Base-by-base conservation (phyloP, 2,797 vertebrate species). In the Brotula barbata region DNA sequence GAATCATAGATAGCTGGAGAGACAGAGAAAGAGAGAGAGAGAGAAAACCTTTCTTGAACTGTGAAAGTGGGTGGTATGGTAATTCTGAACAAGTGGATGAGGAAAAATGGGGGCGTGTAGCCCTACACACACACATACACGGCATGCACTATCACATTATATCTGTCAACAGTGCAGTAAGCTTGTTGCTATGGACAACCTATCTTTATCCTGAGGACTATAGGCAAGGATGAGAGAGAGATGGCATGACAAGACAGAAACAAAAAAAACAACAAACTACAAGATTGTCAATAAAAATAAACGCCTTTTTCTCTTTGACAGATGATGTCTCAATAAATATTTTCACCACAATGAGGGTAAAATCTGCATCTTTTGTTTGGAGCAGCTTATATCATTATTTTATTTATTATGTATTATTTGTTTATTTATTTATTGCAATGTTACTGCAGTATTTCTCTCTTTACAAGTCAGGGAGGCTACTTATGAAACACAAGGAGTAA, bases 161-260 rank as follows among this genome's bases (percentile, higher is more conserved):
- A 82, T 80, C 64, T 68, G 66, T 78, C 53, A 68, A 58, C 44
- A 70, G 46, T 49, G 33, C 42, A 77, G 51, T 20, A 13, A 68
- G 61, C 64, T 68, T 75, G 84, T 89, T 90, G 86, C 84, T 78
- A 89, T 66, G 82, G 86, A 78, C 73, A 81, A 73, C 73, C 58
- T 71, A 39, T 47, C 52, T 76, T 73, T 67, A 74, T 58, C 17
- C n/a, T 2, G 13, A 53, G 39, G 60, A 43, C 23, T 47, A 55
- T 14, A 43, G n/a, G 53, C 44, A 51, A 50, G 57, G 64, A 25
- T 34, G 42, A 37, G 39, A 23, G 33, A 61, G 14, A 41, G 17
- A 28, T 19, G 25, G 43, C 46, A 64, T 8, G 8, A 63, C 21
- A 42, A n/a, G n/a, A n/a, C 12, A 41, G 41, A 36, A 5, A 42